A percentile compares a stretch with the other conserved stretches of the same genome.
These are phyloP conservation scores for Xestia ashworthii DNA, from an alignment of 2,888 invertebrate genomes.

Conservation along the genomic window DNA sequence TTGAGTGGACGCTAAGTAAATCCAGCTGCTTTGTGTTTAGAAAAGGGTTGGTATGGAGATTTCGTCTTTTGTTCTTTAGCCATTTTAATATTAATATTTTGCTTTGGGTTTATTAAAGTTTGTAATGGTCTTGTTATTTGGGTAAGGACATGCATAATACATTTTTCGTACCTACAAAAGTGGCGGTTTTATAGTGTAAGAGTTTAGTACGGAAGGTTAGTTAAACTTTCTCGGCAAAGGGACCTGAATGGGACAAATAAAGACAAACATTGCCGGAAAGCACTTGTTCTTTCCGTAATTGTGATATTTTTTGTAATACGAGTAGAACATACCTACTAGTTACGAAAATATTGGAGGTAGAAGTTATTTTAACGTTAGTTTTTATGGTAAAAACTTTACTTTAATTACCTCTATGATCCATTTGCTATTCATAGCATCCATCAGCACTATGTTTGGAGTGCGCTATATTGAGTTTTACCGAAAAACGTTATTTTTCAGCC, in stretches of 20 bases:
- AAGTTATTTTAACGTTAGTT: no score
- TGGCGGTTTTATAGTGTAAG: neutral
- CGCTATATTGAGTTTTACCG: no score
- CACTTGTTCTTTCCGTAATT: no score
- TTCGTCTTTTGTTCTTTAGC: slow-evolving; percentile 39
- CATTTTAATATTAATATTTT: slow-evolving; percentile 45
- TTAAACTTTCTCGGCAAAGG: neutral
- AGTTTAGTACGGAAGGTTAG: neutral
- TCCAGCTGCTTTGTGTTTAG: slow-evolving; percentile 24
- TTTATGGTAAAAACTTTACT: no score
- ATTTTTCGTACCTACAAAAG: neutral
- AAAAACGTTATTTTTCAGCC: no score
- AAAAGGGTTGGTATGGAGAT: slow-evolving; percentile 48
- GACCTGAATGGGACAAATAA: neutral
- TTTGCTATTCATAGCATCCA: no score
- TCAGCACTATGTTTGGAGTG: no score
- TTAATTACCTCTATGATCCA: no score
- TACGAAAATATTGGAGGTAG: no score
- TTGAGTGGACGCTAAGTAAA: slow-evolving; percentile 29
- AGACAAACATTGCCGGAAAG: neutral
- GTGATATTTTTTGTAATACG: no score
- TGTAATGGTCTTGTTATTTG: slow-evolving; percentile 30
- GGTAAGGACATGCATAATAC: slow-evolving; percentile 25
- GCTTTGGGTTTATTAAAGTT: slow-evolving; percentile 34
- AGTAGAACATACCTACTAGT: no score